phyloP scores from a whole-genome alignment of 2,888 invertebrate genomes.

The Nezara viridula region DNA sequence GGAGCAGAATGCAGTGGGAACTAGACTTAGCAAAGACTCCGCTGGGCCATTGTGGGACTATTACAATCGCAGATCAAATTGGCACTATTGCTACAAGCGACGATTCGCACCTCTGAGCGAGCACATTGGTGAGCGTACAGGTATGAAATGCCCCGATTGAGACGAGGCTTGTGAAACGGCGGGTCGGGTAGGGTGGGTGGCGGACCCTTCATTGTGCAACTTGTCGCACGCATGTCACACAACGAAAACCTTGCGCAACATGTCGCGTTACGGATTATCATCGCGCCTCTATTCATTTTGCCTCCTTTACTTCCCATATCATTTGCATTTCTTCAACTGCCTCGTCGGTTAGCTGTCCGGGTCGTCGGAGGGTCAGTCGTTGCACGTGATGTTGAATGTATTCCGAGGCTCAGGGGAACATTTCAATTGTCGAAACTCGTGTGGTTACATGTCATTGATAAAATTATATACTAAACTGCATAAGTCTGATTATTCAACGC shows the following conservation, averaged over 20 bases:
- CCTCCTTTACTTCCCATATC: constrained; percentile 42
- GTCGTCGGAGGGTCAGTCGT: neutral
- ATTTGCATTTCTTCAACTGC: constrained; percentile 39
- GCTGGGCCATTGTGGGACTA: neutral
- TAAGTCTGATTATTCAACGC: neutral
- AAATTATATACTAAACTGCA: neutral
- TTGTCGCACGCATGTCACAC: constrained; percentile 45
- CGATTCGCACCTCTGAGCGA: constrained; percentile 36
- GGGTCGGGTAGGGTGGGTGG: constrained; percentile 21
- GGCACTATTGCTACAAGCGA: constrained; percentile 28
- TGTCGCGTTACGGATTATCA: constrained; percentile 57
- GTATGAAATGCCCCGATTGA: constrained; percentile 43
- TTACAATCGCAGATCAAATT: constrained; percentile 32
- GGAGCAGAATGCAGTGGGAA: neutral
- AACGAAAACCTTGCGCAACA: constrained; percentile 41
- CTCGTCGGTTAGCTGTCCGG: constrained; percentile 39
- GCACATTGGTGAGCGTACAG: constrained; percentile 24
- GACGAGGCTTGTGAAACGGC: constrained; percentile 15
- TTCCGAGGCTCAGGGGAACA: neutral
- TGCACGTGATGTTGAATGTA: constrained; percentile 24
- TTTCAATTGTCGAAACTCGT: constrained; percentile 8
- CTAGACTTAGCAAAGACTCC: neutral
- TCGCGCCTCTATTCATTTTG: constrained; percentile 47
- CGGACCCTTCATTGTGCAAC: constrained; percentile 17
- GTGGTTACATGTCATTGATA: neutral